Base-by-base conservation (phyloP, 2,888 invertebrate species). In the Acronicta aceris region DNA sequence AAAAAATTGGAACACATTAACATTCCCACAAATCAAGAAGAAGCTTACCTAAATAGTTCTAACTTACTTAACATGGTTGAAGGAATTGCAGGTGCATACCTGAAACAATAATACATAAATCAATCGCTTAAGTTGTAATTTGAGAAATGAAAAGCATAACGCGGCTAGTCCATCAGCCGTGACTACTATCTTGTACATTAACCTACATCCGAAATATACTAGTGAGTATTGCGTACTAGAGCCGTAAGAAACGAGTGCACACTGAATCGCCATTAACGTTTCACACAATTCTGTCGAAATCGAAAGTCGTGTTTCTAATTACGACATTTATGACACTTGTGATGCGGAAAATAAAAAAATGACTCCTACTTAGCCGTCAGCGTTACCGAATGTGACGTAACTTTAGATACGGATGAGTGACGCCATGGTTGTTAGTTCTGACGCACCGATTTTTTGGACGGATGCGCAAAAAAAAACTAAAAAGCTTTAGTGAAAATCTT, bases 231-330 rank as follows among this genome's bases (percentile, higher is more conserved):
- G 90, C 90, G 88, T 85, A 89, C 79, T 80, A 81, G 82, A 77
- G 82, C 81, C 81, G 82, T 88, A 86, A 87, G 87, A 86, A 91
- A 86, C 84, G 83, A 88, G 85, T 84, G 82, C 87, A 85, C 84
- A 84, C 85, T 82, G 84, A 79, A 82, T 75, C 74, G 78, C 76
- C 76, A 79, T 85, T 85, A 85, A 83, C 80, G 83, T 82, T 88
- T 88, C 87, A 88, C 86, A 86, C 85, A 82, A 76, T 84, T 85
- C 84, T 91, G 90, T 87, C 76, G 90, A 92, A 93, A 93, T 84
- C 79, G 89, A 92, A 88, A 88, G 87, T 83, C 73, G 76, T 84
- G 77, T 81, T 80, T 81, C 79, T 82, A 81, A 84, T 82, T 80
- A 79, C 80, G 76, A 75, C 80, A 77, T 64, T 59, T 64, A 76